These are phyloP conservation scores for Rhorus exstirpatorius DNA, from an alignment of 2,888 invertebrate species.

Conservation along the genomic window DNA sequence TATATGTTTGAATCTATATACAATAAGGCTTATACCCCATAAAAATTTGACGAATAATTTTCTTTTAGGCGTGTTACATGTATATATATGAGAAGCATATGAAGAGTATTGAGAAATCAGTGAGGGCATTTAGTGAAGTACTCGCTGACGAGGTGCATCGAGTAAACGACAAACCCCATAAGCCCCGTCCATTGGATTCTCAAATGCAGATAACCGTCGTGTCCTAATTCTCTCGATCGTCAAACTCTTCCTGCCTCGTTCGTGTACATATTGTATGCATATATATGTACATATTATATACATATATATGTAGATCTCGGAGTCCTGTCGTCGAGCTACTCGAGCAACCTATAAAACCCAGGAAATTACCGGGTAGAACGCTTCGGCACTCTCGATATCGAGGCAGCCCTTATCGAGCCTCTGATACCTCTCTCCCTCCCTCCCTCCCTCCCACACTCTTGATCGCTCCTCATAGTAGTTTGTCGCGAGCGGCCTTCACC, in stretches of 20 bases:
- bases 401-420: slow-evolving; percentile 74
- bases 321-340: slow-evolving; percentile 67
- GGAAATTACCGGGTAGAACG: slow-evolving; percentile 83
- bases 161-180: slow-evolving; percentile 48
- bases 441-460: slow-evolving; percentile 1
- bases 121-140: neutral
- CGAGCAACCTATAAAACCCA: slow-evolving; percentile 82
- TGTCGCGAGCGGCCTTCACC: slow-evolving; percentile 29
- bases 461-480: neutral
- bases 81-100: too few relatives aligned
- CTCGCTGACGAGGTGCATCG: slow-evolving; percentile 32
- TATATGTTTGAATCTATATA: too few relatives aligned
- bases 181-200: slow-evolving; percentile 59
- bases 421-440: slow-evolving; percentile 55
- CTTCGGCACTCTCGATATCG: slow-evolving; percentile 74
- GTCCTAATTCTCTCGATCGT: slow-evolving; percentile 83
- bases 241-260: slow-evolving; percentile 72
- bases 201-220: slow-evolving; percentile 76
- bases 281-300: slow-evolving; percentile 10
- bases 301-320: neutral
- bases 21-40: too few relatives aligned
- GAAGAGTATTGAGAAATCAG: neutral
- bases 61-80: too few relatives aligned
- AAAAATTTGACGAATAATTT: too few relatives aligned
- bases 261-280: slow-evolving; percentile 6